Conservation (phyloP, 2,113 vertebrate genomes). For the Takifugu flavidus region DNA sequence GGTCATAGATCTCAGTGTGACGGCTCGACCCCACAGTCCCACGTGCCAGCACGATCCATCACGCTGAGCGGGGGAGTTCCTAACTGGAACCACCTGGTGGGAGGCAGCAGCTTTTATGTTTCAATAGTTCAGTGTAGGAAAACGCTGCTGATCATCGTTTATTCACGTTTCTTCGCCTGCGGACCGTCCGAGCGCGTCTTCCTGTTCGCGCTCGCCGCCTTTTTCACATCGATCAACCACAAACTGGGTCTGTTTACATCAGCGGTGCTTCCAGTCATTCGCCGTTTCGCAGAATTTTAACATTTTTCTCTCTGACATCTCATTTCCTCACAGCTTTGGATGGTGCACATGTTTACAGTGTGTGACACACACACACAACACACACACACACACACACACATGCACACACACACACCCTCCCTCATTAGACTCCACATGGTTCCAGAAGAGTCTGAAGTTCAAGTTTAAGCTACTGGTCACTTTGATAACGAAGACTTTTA, state of each 20-base stretch:
- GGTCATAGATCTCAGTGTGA: slow-evolving; percentile 5
- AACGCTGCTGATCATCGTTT: no score
- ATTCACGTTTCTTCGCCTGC: no score
- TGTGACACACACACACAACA: background rate
- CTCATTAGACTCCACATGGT: slow-evolving; percentile 24
- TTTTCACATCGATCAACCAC: no score
- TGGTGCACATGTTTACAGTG: slow-evolving; percentile 7
- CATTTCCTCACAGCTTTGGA: background rate
- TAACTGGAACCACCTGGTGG: slow-evolving; percentile 60
- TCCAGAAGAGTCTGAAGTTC: slow-evolving; percentile 3
- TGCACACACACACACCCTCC: background rate
- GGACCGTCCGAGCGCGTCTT: no score
- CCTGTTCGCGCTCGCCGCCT: no score
- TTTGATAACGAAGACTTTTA: slow-evolving; percentile 7
- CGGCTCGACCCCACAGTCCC: slow-evolving; percentile 21
- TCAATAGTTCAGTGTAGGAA: no score
- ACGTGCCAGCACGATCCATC: slow-evolving; percentile 48
- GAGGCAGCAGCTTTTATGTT: background rate
- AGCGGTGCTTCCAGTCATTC: no score
- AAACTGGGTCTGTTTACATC: no score
- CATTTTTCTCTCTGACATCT: background rate
- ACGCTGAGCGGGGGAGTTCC: slow-evolving; percentile 5
- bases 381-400: background rate
- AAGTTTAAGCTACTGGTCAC: slow-evolving; percentile 23
- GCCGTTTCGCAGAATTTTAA: no score